Evolutionary conservation across 2,113 vertebrate genomes (phyloP), one percentile per base, ranked within the genome.

Genomic region (Martes martes): DNA sequence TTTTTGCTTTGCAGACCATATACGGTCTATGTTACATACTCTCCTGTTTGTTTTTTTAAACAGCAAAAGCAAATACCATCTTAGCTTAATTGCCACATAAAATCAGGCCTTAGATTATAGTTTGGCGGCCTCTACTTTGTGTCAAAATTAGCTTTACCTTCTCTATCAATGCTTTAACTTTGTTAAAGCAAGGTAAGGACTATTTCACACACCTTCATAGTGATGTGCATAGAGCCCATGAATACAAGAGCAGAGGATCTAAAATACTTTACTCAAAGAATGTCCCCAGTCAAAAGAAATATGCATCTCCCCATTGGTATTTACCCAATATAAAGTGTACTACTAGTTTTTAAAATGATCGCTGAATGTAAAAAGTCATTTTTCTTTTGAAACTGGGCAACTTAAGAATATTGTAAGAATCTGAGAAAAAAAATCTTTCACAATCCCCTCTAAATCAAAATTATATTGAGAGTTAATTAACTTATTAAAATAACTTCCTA

Each of bases 211-310:
- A 55, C 39, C 23, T n/a, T 91, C 36, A 89, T 0, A 79, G 50
- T 71, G 45, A 83, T 89, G 23, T 89, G 21, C 7, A 65, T 11
- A 89, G 33, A 52, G 26, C 39, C 24, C 26, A 45, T 45, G 50
- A 96, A 91, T 19, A 74, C 1, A 93, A 94, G 47, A 96, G 14
- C 11, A 83, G 33, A 36, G 16, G 8, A 24, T 79, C 80, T 86
- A 92, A 95, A 93, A 79, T 96, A 89, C 13, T 42, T 91, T 36
- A 95, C 26, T 65, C 79, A 91, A 89, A 95, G 16, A 71, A 91
- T 52, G 28, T 28, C 31, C 33, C 88, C 39, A 92, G 14, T 91
- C 90, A n/a, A 92, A 93, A 52, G 61, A 33, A 73, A n/a, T 59
- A 36, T 92, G 6, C 73, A 78, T 67, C 24, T 97, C 31, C 6